These are phyloP conservation scores for Cordilura impudica DNA, from an alignment of 2,888 invertebrate genomes.

Conservation along the genomic window DNA sequence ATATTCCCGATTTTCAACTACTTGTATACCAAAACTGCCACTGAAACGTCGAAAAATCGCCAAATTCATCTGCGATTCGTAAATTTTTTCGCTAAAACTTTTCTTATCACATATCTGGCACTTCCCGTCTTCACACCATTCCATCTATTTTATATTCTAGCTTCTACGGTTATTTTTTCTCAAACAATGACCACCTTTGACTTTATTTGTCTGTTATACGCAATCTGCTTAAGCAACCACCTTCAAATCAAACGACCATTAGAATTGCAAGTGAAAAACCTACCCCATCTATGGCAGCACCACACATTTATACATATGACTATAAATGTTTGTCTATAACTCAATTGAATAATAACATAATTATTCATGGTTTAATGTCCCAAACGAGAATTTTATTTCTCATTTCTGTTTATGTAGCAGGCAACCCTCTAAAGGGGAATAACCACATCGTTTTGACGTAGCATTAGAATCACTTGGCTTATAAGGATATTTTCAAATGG, in stretches of 20 bases:
- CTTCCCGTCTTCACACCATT: neutral
- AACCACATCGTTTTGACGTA: neutral
- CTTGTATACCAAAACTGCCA: too few relatives aligned
- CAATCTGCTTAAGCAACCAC: constrained; percentile 52
- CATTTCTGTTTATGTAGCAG: neutral
- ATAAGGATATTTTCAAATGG: constrained; percentile 8
- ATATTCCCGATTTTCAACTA: too few relatives aligned
- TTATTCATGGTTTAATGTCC: constrained; percentile 64
- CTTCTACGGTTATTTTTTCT: neutral
- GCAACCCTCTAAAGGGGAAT: constrained; percentile 31
- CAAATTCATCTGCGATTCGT: too few relatives aligned
- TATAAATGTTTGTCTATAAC: constrained; percentile 26
- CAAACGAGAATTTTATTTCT: constrained; percentile 64
- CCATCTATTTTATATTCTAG: neutral
- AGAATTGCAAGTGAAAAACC: constrained; percentile 24
- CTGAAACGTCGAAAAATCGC: too few relatives aligned
- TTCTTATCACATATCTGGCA: neutral
- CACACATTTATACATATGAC: neutral
- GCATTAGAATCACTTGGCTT: constrained; percentile 15
- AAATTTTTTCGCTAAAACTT: too few relatives aligned
- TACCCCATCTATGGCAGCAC: constrained; percentile 26
- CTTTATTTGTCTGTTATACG: neutral
- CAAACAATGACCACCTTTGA: constrained; percentile 34
- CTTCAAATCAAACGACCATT: neutral
- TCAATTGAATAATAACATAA: constrained; percentile 55